Conservation (phyloP, 2,888 invertebrate species). For the Morpho deidamia region DNA sequence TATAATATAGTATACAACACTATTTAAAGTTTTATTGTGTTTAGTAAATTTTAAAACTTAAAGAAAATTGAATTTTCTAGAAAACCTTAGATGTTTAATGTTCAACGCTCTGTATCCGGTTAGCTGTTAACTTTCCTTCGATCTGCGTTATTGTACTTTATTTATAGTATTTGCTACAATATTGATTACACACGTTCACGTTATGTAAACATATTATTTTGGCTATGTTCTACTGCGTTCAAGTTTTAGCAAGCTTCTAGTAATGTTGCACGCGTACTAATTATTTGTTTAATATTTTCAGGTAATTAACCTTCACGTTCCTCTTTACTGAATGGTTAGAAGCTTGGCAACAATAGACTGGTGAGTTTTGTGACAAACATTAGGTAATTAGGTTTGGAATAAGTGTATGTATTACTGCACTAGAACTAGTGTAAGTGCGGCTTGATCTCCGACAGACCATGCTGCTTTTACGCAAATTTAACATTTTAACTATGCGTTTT, state of each 20-base stretch:
- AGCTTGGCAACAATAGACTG: constrained; percentile 65
- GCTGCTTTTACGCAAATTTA: too few relatives aligned
- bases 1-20: too few relatives aligned
- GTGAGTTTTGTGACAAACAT: constrained; percentile 63
- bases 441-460: too few relatives aligned
- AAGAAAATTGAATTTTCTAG: too few relatives aligned
- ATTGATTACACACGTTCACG: constrained; percentile 32
- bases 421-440: neutral
- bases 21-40: too few relatives aligned
- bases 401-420: too few relatives aligned
- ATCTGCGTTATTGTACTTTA: constrained; percentile 4
- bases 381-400: constrained; percentile 40
- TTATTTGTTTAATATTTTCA: constrained; percentile 67
- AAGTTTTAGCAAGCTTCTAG: neutral
- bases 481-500: too few relatives aligned
- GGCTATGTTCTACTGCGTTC: constrained; percentile 10
- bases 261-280: constrained; percentile 34
- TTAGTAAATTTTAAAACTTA: too few relatives aligned
- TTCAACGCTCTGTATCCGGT: neutral
- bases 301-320: constrained; percentile 75
- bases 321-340: constrained; percentile 58
- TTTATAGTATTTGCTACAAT: constrained; percentile 11
- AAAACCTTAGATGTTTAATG: neutral
- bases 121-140: neutral
- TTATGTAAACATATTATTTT: constrained; percentile 22